Percentiles rank a stretch among this genome's conserved stretches.
These are phyloP conservation scores for Oplegnathus fasciatus DNA, from an alignment of 2,113 vertebrate genomes.

Conservation along the genomic window DNA sequence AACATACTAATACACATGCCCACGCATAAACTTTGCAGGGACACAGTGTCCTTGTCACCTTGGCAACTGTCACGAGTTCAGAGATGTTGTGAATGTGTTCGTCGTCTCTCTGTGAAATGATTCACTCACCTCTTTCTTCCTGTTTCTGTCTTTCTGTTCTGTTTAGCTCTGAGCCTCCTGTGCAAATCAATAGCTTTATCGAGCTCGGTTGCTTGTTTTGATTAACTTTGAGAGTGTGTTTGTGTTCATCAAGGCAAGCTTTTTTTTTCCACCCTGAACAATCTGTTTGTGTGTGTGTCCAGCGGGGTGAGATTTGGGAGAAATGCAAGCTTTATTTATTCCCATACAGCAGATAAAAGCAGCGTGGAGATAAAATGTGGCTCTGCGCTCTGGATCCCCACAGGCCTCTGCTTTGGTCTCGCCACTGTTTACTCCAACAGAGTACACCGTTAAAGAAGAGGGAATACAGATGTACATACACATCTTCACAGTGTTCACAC, in stretches of 20 bases:
- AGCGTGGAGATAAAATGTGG: constrained; percentile 10
- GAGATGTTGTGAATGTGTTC: not conserved
- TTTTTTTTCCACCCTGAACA: not conserved
- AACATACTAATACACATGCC: not conserved
- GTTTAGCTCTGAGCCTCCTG: not conserved
- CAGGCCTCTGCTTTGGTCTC: constrained; percentile 37
- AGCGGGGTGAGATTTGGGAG: not conserved
- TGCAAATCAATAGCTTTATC: constrained; percentile 7
- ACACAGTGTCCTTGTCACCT: constrained; percentile 38
- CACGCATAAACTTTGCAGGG: not conserved
- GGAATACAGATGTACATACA: not conserved
- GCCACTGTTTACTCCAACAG: constrained; percentile 21
- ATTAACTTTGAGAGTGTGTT: constrained; percentile 22
- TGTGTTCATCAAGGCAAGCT: not conserved
- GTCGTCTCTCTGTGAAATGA: constrained; percentile 11
- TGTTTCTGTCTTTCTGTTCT: not conserved
- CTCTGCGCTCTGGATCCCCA: constrained; percentile 19
- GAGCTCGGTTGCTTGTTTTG: not conserved
- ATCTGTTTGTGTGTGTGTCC: not conserved
- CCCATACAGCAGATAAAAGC: constrained; percentile 51
- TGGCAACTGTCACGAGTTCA: constrained; percentile 16
- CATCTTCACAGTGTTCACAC: not conserved
- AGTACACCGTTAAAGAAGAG: not conserved
- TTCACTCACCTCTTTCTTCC: constrained; percentile 7
- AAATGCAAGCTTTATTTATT: constrained; percentile 29